Evolutionary conservation across 2,888 invertebrate genomes (phyloP).

Genomic region (Miltochrista miniata): DNA sequence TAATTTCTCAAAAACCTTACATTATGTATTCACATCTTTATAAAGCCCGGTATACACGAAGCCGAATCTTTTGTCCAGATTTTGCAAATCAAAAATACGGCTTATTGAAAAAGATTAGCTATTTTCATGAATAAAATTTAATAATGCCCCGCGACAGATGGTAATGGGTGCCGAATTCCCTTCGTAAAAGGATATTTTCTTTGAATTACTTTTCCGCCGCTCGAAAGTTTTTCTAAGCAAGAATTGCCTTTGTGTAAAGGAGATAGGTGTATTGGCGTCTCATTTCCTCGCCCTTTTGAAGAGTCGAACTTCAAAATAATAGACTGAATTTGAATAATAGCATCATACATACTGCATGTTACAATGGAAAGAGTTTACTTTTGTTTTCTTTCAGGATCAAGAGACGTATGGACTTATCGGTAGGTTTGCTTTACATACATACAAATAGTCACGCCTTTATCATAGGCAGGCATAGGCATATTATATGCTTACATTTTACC

Average conservation of each 20-base stretch:
- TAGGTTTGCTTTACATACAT: no score
- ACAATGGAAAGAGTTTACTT: conserved; percentile 34
- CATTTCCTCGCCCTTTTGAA: conserved; percentile 36
- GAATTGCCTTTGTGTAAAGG: conserved; percentile 23
- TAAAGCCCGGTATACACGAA: background rate
- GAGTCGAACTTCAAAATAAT: conserved; percentile 51
- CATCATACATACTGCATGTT: conserved; percentile 54
- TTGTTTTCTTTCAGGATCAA: no score
- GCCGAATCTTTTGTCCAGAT: background rate
- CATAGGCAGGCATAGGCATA: no score
- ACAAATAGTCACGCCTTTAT: no score
- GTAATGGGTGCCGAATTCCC: conserved; percentile 18
- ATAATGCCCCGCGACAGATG: conserved; percentile 20
- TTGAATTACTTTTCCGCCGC: conserved; percentile 33
- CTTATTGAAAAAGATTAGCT: background rate
- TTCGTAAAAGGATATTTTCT: conserved; percentile 26
- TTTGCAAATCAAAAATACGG: conserved; percentile 6
- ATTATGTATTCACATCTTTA: background rate
- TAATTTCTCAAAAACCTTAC: background rate
- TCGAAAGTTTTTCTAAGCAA: conserved; percentile 31
- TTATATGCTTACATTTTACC: no score
- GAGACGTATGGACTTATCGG: no score
- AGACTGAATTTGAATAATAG: conserved; percentile 71
- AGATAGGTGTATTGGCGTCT: conserved; percentile 20
- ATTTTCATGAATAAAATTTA: conserved; percentile 17